phyloP scores from a whole-genome alignment of 2,797 vertebrate genomes.

The Serranus cabrilla region DNA sequence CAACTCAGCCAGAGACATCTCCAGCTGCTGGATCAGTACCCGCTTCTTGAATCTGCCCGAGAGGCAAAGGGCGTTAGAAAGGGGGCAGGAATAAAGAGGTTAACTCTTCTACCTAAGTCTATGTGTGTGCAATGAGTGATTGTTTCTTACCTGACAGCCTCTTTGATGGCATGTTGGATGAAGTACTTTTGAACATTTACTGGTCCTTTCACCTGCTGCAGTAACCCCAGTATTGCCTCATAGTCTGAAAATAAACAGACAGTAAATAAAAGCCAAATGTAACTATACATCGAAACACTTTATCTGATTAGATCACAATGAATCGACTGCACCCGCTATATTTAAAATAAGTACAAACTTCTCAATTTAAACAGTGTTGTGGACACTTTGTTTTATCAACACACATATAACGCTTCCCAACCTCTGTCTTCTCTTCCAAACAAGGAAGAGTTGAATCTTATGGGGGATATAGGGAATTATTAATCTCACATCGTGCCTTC shows the following conservation, averaged over 20 bases:
- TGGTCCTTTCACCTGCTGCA: constrained; percentile 95
- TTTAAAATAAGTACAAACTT: no score
- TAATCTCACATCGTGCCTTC: no score
- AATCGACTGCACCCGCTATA: no score
- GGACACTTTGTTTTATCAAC: no score
- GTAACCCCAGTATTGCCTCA: constrained; percentile 91
- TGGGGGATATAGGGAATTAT: no score
- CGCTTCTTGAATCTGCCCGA: constrained; percentile 96
- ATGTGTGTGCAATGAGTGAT: neutral
- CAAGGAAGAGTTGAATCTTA: no score
- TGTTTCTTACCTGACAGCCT: constrained; percentile 91
- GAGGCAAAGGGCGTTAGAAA: neutral
- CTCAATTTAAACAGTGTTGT: no score
- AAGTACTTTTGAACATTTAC: constrained; percentile 92
- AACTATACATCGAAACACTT: neutral
- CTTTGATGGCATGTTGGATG: constrained; percentile 97
- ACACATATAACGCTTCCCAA: no score
- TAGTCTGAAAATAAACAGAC: constrained; percentile 86
- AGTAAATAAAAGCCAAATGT: neutral
- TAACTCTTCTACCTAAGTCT: no score
- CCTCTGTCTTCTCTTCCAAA: no score
- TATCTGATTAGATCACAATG: neutral
- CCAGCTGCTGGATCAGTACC: constrained; percentile 97
- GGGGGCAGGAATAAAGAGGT: neutral
- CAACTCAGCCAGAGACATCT: constrained; percentile 90